Evolutionary conservation across 2,888 invertebrate species (phyloP).

Genomic region (Torymus aiolomorphi): DNA sequence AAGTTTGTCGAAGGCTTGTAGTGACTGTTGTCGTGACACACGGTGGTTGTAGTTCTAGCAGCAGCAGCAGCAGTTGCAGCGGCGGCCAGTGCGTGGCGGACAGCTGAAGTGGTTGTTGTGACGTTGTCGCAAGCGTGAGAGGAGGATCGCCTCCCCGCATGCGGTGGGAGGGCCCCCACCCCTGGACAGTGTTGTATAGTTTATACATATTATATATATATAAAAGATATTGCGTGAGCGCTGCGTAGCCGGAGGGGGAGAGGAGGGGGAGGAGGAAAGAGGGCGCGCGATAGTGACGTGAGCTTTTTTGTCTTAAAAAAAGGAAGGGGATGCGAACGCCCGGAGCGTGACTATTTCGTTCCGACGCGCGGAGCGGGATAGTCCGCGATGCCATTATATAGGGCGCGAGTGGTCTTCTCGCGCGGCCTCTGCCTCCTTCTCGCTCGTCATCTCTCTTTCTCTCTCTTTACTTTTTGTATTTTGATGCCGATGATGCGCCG

Average conservation of each 20-base stretch:
- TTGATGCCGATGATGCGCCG: slow-evolving; percentile 47
- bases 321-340: not conserved
- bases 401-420: not conserved
- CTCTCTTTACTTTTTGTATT: slow-evolving; percentile 49
- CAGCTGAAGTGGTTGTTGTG: not conserved
- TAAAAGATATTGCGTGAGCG: slow-evolving; percentile 11
- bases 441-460: slow-evolving; percentile 27
- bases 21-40: slow-evolving; percentile 76
- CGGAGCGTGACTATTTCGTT: not conserved
- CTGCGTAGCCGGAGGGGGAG: slow-evolving; percentile 11
- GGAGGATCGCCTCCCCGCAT: not conserved
- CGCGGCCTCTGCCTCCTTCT: not conserved
- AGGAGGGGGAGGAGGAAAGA: slow-evolving; percentile 1
- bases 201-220: slow-evolving; percentile 51
- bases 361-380: too few species aligned
- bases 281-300: not conserved
- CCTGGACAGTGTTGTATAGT: slow-evolving; percentile 45
- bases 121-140: not conserved
- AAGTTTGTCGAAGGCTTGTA: slow-evolving; percentile 97
- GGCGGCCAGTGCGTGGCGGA: not conserved
- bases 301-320: too few species aligned
- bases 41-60: slow-evolving; percentile 61
- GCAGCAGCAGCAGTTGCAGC: not conserved
- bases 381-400: too few species aligned
- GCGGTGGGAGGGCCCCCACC: not conserved